Base-by-base conservation (phyloP, 2,113 vertebrate species). In the Etheostoma spectabile region DNA sequence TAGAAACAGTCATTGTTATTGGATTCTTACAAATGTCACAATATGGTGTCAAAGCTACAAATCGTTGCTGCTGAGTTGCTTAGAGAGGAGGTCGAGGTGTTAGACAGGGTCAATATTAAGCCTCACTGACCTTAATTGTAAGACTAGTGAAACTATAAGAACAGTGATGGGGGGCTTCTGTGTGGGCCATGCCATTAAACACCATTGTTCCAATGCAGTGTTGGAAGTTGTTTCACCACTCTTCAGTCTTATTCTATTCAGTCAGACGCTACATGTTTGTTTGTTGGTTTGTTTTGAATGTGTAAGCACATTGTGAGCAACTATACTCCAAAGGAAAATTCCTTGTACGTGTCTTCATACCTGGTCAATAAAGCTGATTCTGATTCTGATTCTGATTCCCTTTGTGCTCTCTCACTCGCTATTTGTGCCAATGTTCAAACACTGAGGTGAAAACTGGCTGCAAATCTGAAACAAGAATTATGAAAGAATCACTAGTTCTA, bases 1-100 rank as follows among this genome's bases (percentile, higher is more conserved):
- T 14, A 21, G 49, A 75, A 49, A n/a, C 49, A 13, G 42, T 52
- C 24, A 48, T 27, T 65, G 63, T 45, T 65, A n/a, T 27, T 19
- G 16, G 49, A 75, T 11, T 75, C 60, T 75, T 46, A 33, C 15
- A 64, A 64, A 55, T 42, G 49, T 75, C 60, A 53, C n/a, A n/a
- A 53, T 74, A 53, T 53, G 48, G 33, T 45, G 49, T 75, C 49
- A 63, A 14, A 64, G 60, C 27, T 21, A 64, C 15, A 75, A 64
- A 73, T 60, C 18, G 70, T 33, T 48, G 22, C 55, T 30, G 67
- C 18, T 14, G 4, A 48, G 63, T 8, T 65, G 63, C 63, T 65
- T 27, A 65, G 11, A 45, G 61, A 38, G 21, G 13, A 22, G 63
- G 15, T 49, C 48, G 18, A 7, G 48, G 4, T 27, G 14, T 27